Evolutionary conservation across 1,140 invertebrate species (phyloP), one percentile per base, ranked within the genome.

Genomic region (Trichogramma pretiosum): DNA sequence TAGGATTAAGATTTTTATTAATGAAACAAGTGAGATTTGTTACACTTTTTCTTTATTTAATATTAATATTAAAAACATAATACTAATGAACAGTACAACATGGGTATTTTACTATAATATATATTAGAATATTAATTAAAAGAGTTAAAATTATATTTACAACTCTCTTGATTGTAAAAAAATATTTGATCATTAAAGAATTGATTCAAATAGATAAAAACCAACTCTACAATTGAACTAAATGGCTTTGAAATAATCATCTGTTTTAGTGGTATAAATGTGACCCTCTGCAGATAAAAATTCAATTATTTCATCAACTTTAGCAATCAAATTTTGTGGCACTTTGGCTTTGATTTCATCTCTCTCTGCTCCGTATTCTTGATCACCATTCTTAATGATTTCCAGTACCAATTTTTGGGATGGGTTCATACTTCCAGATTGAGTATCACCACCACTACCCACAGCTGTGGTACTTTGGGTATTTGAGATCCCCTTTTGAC

Each of bases 201-300:
- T 28, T 28, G 11, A 28, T 9, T 24, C 16, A 44, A 17, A 35
- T 10, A n/a, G 11, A 24, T 22, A n/a, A n/a, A n/a, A n/a, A n/a
- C n/a, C 18, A 21, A 38, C n/a, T 5, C 26, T 18, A 37, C 2
- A 36, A 28, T 21, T 23, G 10, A 23, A 46, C 8, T 67, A 70
- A 28, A 65, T 70, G 17, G 67, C 58, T 56, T 69, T 70, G 48
- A 69, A 71, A 37, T 63, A 60, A 54, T 72, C 62, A 24, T 72
- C 70, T n/a, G 67, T 68, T 21, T 60, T 57, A 0, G 70, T 69
- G 1, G 70, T 70, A 42, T 72, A 72, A 46, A 72, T 65, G 13
- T 72, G 70, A n/a, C 70, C 70, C 48, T 72, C 70, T 5, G 57
- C 60, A 2, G 61, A 58, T 1, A 72, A 51, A 28, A 71, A 71